Evolutionary conservation across 2,888 invertebrate species (phyloP).

Genomic region (Chrysolina oricalcia): DNA sequence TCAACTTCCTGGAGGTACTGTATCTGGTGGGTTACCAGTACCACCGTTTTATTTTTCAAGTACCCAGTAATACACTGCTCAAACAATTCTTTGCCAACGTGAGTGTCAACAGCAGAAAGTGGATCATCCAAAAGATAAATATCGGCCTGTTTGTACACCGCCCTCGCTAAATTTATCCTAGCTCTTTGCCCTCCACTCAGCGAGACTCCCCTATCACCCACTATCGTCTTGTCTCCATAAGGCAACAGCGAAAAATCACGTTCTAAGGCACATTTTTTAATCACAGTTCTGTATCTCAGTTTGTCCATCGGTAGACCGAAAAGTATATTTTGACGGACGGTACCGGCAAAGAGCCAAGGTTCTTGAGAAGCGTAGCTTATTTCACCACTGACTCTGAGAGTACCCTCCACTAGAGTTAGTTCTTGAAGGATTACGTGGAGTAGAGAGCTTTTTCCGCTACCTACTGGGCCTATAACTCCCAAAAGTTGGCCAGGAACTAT

Average conservation of each 20-base stretch:
- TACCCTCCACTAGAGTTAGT: conserved; percentile 80
- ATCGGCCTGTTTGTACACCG: conserved; percentile 89
- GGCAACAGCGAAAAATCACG: conserved; percentile 84
- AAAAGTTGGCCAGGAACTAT: conserved; percentile 74
- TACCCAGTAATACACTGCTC: conserved; percentile 83
- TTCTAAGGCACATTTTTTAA: conserved; percentile 82
- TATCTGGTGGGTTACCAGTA: conserved; percentile 86
- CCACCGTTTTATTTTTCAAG: conserved; percentile 80
- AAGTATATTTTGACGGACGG: conserved; percentile 92
- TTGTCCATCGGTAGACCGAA: conserved; percentile 88
- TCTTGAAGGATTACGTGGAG: conserved; percentile 81
- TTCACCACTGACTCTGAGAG: conserved; percentile 79
- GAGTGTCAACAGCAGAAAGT: conserved; percentile 93
- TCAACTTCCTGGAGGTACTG: conserved; percentile 79
- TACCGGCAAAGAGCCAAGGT: conserved; percentile 89
- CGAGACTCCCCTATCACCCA: conserved; percentile 87
- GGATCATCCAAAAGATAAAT: conserved; percentile 94
- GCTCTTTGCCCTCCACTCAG: conserved; percentile 91
- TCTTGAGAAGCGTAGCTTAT: conserved; percentile 90
- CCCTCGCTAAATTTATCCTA: conserved; percentile 89
- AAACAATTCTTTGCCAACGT: conserved; percentile 91
- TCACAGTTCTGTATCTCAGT: conserved; percentile 76
- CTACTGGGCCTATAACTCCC: conserved; percentile 80
- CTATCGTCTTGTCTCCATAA: conserved; percentile 88
- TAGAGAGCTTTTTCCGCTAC: conserved; percentile 77